Percentiles rank a stretch among this genome's conserved stretches.
These are phyloP conservation scores for Phyllopteryx taeniolatus DNA, from an alignment of 2,113 vertebrate species.

Conservation along the genomic window DNA sequence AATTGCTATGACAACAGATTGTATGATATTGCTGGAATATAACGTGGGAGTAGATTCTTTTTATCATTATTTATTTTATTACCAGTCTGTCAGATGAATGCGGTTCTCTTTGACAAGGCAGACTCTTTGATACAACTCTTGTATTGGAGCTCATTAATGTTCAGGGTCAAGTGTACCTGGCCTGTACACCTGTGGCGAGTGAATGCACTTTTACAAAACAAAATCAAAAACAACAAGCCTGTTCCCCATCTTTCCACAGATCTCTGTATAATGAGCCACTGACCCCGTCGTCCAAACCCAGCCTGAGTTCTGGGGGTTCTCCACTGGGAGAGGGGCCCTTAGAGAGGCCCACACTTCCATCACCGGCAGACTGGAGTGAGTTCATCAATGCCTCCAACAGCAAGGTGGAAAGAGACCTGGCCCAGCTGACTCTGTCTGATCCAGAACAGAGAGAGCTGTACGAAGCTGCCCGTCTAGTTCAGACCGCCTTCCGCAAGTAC, in stretches of 20 bases:
- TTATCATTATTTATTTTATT: no score
- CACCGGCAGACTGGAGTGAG: constrained; percentile 93
- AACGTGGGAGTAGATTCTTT: no score
- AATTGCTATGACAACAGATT: no score
- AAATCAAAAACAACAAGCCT: background rate
- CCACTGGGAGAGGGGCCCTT: constrained; percentile 82
- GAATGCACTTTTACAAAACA: background rate
- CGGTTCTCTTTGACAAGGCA: no score
- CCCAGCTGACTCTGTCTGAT: constrained; percentile 95
- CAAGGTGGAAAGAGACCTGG: constrained; percentile 94
- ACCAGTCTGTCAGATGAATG: no score
- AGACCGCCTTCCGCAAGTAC: constrained; percentile 97
- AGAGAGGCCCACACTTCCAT: constrained; percentile 87
- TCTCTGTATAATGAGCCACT: constrained; percentile 88
- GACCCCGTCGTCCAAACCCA: constrained; percentile 89
- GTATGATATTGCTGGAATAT: no score
- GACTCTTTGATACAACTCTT: no score
- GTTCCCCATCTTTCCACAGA: constrained; percentile 58
- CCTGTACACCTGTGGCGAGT: no score
- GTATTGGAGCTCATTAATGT: no score
- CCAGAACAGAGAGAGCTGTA: constrained; percentile 97
- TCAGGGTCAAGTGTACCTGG: no score
- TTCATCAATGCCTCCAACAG: constrained; percentile 95
- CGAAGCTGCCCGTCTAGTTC: constrained; percentile 94
- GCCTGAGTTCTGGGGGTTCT: constrained; percentile 87